A percentile compares a stretch with the other conserved stretches of the same genome.
These are phyloP conservation scores for Danio tinwini DNA, from an alignment of 2,797 vertebrate species.

Conservation along the genomic window DNA sequence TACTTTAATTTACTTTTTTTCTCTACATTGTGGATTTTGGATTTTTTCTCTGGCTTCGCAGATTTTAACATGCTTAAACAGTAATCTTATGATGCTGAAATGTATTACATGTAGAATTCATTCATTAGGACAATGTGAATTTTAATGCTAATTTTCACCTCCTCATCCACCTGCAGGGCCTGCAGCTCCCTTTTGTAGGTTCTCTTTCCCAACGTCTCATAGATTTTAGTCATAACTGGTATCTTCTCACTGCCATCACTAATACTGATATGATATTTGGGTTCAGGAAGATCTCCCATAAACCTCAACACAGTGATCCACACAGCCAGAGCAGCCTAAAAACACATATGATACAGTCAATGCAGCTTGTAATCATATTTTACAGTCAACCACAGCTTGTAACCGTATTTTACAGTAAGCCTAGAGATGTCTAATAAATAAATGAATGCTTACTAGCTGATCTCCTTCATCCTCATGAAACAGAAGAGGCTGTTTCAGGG, in stretches of 20 bases:
- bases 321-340: slow-evolving; percentile 91
- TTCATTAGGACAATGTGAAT: background rate
- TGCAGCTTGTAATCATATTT: background rate
- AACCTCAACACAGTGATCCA: slow-evolving; percentile 97
- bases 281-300: slow-evolving; percentile 96
- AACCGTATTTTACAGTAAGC: background rate
- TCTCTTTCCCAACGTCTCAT: slow-evolving; percentile 95
- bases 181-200: slow-evolving; percentile 93
- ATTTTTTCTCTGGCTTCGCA: too few relatives aligned
- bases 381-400: background rate
- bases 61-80: too few relatives aligned
- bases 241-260: slow-evolving; percentile 95
- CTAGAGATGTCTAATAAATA: background rate
- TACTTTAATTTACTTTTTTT: too few relatives aligned
- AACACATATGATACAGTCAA: background rate
- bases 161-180: slow-evolving; percentile 89
- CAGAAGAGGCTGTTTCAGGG: slow-evolving; percentile 93
- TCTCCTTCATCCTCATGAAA: slow-evolving; percentile 97
- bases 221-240: slow-evolving; percentile 99
- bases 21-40: too few relatives aligned
- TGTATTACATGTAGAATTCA: too few relatives aligned
- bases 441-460: slow-evolving; percentile 83
- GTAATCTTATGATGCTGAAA: too few relatives aligned
- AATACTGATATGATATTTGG: slow-evolving; percentile 88
- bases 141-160: slow-evolving; percentile 74